These are phyloP conservation scores for Microctenopoma steveboyesi DNA, from an alignment of 2,797 vertebrate species.

Conservation along the genomic window DNA sequence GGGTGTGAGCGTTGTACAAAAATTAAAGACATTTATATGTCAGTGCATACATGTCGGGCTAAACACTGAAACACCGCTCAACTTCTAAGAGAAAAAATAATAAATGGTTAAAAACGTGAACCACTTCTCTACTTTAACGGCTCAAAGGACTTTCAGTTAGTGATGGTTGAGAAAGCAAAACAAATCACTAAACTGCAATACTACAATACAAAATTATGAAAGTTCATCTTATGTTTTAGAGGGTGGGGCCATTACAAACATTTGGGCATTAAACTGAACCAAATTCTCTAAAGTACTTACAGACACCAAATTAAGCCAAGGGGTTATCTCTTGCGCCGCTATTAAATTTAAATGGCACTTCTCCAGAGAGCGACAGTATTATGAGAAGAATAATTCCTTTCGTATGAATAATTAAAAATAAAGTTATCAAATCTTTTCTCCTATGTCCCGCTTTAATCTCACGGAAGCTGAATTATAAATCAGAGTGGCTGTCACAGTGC, in stretches of 20 bases:
- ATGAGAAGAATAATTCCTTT: constrained; percentile 76
- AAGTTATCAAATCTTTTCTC: constrained; percentile 68
- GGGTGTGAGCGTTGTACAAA: too few relatives aligned
- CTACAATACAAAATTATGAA: background rate
- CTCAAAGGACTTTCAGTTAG: background rate
- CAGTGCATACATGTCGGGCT: too few relatives aligned
- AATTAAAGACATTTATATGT: too few relatives aligned
- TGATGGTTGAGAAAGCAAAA: background rate
- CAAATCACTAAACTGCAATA: background rate
- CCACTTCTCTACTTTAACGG: too few relatives aligned
- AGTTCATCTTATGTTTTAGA: background rate
- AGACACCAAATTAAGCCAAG: constrained; percentile 62
- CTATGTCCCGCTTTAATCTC: constrained; percentile 44
- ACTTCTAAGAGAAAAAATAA: background rate
- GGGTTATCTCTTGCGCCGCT: constrained; percentile 52
- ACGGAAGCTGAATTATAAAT: constrained; percentile 69
- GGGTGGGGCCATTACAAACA: constrained; percentile 24
- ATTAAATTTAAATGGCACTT: constrained; percentile 76
- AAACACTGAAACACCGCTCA: background rate
- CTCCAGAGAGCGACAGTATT: constrained; percentile 72
- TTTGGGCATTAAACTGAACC: background rate
- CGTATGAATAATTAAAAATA: constrained; percentile 78
- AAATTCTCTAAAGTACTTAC: constrained; percentile 33
- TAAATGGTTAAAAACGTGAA: background rate
- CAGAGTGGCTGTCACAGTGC: constrained; percentile 48